Evolutionary conservation across 2,888 invertebrate species (phyloP).

Genomic region (Aphrophora alni): DNA sequence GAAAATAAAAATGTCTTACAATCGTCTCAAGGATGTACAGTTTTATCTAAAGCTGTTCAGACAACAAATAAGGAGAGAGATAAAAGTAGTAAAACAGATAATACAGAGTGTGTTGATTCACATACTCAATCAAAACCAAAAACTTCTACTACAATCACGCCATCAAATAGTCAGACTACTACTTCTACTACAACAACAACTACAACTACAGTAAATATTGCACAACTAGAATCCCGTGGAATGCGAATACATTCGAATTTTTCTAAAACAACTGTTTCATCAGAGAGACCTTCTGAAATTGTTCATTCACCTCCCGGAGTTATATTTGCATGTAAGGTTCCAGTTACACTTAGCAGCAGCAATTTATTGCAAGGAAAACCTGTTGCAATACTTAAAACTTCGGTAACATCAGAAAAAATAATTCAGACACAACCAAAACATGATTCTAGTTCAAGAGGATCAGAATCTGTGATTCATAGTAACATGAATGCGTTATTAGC

Average conservation of each 20-base stretch:
- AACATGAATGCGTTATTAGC: constrained; percentile 60
- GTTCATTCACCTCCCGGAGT: constrained; percentile 59
- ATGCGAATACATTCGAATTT: neutral
- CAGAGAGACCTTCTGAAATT: constrained; percentile 26
- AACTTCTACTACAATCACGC: constrained; percentile 10
- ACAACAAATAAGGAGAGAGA: constrained; percentile 50
- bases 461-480: constrained; percentile 59
- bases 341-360: constrained; percentile 62
- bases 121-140: neutral
- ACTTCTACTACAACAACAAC: constrained; percentile 22
- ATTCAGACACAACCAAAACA: constrained; percentile 29
- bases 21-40: constrained; percentile 24
- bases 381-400: constrained; percentile 57
- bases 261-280: constrained; percentile 9
- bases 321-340: constrained; percentile 75
- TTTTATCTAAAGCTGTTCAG: constrained; percentile 58
- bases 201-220: constrained; percentile 22
- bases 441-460: constrained; percentile 47
- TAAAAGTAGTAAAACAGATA: neutral
- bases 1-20: constrained; percentile 46
- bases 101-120: neutral
- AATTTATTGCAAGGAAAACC: constrained; percentile 56
- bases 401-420: constrained; percentile 53
- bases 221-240: neutral
- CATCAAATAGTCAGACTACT: constrained; percentile 17